Evolutionary conservation across 2,113 vertebrate genomes (phyloP), one percentile per base, ranked within the genome.

Genomic region (Ifrita kowaldi): DNA sequence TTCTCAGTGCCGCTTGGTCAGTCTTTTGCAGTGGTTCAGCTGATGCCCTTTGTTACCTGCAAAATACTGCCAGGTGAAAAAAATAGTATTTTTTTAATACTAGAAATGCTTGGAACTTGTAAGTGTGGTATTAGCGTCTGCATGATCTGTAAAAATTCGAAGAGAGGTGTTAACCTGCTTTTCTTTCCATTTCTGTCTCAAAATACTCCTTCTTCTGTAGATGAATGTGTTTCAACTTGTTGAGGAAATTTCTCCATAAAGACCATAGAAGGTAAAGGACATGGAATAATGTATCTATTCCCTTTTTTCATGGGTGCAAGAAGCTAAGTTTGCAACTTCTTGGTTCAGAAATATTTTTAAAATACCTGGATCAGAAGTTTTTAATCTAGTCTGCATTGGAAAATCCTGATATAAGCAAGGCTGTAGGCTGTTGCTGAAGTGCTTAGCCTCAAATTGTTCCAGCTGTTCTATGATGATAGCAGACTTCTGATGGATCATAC

Each of bases 381-480:
- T 52, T 56, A 52, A 94, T 97, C 68, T 89, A 96, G n/a, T 81
- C 85, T 93, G 64, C 91, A 71, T 85, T 44, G 42, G 87, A 95
- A 98, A 92, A 84, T 76, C 89, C 93, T 93, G 64, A 94, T 96
- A 74, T 7, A 97, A 96, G 93, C 67, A 90, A 95, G 83, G 67
- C 82, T 80, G 79, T 68, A 82, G 87, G 86, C 82, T 89, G 86
- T 84, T 94, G 41, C 77, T 89, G 87, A 97, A 95, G 64, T 95
- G 81, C 89, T 94, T 91, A 88, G 49, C 78, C 67, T 94, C 84
- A 91, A 95, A 55, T 95, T 92, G 67, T 95, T 94, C 91, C 95
- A 97, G 97, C 96, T 97, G 95, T 95, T 97, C 76, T 4, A 14
- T 59, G 90, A 82, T 96, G 96, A 94, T 91, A 93, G 92, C 93